Evolutionary conservation across 2,797 vertebrate genomes (phyloP), one percentile per base, ranked within the genome.

Genomic region (Ceyx erithaca): DNA sequence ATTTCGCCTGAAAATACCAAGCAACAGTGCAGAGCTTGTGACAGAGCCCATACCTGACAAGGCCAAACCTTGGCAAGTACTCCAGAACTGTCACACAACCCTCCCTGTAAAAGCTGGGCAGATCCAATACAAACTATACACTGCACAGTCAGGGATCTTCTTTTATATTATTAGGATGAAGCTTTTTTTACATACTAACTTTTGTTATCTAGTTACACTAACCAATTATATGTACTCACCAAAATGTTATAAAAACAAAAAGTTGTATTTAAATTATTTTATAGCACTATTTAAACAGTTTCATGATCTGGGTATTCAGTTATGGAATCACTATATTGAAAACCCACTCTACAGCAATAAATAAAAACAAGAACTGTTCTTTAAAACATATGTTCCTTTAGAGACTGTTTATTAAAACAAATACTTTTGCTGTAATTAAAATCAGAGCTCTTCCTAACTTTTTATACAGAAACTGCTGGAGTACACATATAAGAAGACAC

Each of bases 1-100:
- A 1, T 35, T 88, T 33, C 85, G 68, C n/a, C 52, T 55, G 46
- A 82, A 82, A 93, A 81, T 8, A 67, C 3, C 17, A 59, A 80
- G 35, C 21, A 86, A 66, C 73, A 55, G 59, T 57, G 20, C 31
- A 69, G 46, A 81, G 26, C 68, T 54, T 76, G 63, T 3, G 5
- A 75, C 21, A 30, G 9, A 43, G 35, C 28, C 30, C 26, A 59
- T 4, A 2, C 35, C 45, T 62, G 58, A 43, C 33, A 51, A 86
- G 51, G 25, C 16, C 69, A 90, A 90, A 72, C 7, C 51, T 5
- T 45, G 48, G 48, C 25, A 57, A 35, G 45, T 15, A 28, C 17
- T 90, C 35, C 26, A 63, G 26, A 62, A 52, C 15, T 14, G 43
- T 35, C 20, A 25, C 0, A 4, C 0, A 1, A 33, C 14, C 9